Base-by-base conservation (phyloP, 2,797 vertebrate species). In the Lycodopsis pacificus region DNA sequence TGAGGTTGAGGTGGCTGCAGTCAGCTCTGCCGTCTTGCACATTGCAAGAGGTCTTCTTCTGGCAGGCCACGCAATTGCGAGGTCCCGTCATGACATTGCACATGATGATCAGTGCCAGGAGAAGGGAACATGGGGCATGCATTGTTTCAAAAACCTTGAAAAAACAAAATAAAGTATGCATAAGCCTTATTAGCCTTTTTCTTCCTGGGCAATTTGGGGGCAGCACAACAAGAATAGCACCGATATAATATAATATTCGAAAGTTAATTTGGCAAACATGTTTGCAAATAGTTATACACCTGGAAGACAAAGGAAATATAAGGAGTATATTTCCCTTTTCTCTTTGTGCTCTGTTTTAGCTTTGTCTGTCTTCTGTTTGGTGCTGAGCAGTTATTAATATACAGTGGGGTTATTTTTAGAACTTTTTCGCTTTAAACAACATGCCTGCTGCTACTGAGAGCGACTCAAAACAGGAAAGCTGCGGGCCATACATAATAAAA, bases 1-100 rank as follows among this genome's bases (percentile, higher is more conserved):
- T 91, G 72, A 99, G 93, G 49, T 94, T 95, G 79, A 96, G 92
- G 79, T 97, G 98, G 81, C 96, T 97, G 86, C 98, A 99, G 92
- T 99, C 97, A 1, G 97, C 98, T 63, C 61, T 86, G 79, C 83
- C 86, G 3, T 87, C 63, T 34, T 25, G 71, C 62, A 97, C 89
- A 0, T 0, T 48, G 85, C 97, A 98, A 12, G 76, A 71, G 7
- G 82, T 83, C 79, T 86, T 92, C 85, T 82, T 93, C 8, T 49
- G 77, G 8, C 40, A 65, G 0, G 71, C 27, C 19, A 64, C 32
- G 2, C 56, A 62, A 53, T 46, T 27, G 57, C 61, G 51, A 1
- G 58, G 1, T 59, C 58, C 61, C 74, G 5, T 67, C n/a, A 78
- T 40, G 0, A 82, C 25, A 72, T 77, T 54, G 53, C 59, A 88